Evolutionary conservation across 2,113 vertebrate species (phyloP).

Genomic region (Neolamprologus fasciatus): DNA sequence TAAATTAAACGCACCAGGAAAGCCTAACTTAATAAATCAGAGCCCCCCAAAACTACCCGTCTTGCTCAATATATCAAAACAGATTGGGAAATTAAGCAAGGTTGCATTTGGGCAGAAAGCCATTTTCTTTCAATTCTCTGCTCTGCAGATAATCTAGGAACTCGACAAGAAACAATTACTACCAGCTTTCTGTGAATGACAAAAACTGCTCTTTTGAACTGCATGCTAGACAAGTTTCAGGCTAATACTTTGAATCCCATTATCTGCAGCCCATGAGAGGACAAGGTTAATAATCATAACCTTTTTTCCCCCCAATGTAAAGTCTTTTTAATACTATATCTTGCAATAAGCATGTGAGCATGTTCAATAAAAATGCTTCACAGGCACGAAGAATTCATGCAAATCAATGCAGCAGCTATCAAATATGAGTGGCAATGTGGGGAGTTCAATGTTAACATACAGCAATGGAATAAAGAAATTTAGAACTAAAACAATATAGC

Average conservation of each 20-base stretch:
- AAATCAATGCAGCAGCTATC: not conserved
- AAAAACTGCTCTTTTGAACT: constrained; percentile 7
- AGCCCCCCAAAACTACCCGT: not conserved
- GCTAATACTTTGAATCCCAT: not conserved
- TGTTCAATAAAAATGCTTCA: not conserved
- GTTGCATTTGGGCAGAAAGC: constrained; percentile 28
- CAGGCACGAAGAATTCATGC: not conserved
- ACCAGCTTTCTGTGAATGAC: not conserved
- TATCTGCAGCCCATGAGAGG: not conserved
- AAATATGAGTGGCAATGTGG: not conserved
- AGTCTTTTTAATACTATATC: not conserved
- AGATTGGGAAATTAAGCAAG: constrained; percentile 32
- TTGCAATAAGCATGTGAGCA: not conserved
- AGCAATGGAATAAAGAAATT: not conserved
- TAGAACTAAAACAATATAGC: not conserved
- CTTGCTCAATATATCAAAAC: constrained; percentile 37
- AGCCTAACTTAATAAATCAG: not conserved
- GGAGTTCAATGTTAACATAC: not conserved
- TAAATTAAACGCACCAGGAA: not conserved
- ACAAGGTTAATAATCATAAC: not conserved
- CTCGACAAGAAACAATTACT: not conserved
- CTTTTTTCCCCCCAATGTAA: not conserved
- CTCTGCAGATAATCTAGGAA: constrained; percentile 21
- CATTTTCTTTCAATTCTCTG: constrained; percentile 37
- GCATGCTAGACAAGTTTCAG: not conserved